Evolutionary conservation across 2,888 invertebrate genomes (phyloP), one percentile per base, ranked within the genome.

Genomic region (Caenorhabditis sinica): DNA sequence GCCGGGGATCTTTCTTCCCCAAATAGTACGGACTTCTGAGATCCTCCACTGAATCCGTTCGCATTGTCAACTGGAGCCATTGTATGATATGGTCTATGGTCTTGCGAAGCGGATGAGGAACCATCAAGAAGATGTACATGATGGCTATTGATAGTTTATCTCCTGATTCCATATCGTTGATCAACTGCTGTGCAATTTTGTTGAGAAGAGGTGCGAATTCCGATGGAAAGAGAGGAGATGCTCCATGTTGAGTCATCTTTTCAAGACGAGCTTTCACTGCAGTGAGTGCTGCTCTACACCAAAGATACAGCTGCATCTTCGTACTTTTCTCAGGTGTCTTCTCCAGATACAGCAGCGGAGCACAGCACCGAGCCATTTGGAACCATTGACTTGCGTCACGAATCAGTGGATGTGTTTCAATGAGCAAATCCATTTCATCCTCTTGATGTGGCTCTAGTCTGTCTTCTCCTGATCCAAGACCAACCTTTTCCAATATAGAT

Each of bases 1-100:
- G 68, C 13, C 63, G 36, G n/a, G 81, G 77, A 36, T 81, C 84
- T n/a, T 72, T 81, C 61, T 56, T 36, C 28, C 82, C 82, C n/a
- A 85, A 53, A 65, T 85, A 85, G 56, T 74, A 85, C 2, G 85
- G 85, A 66, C 85, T 82, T 60, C 85, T 68, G 9, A 85, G 61
- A 56, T 85, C 85, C 56, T 76, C 85, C 0, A 82, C 85, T 4
- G 82, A 73, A 36, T 82, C 82, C 2, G 82, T 65, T 49, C 73
- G 45, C 51, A 82, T 30, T 20, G 85, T 85, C 1, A 80, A 33
- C 49, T 85, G 76, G 5, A 85, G 74, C 85, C 85, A 85, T 25
- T 82, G 82, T 2, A 85, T 25, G 13, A 85, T 49, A n/a, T 82
- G 43, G 8, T 82, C 85, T 28, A 85, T 82, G 13, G 74, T 85